These are phyloP conservation scores for Enhydra lutris DNA, from an alignment of 2,113 vertebrate species.

Conservation along the genomic window DNA sequence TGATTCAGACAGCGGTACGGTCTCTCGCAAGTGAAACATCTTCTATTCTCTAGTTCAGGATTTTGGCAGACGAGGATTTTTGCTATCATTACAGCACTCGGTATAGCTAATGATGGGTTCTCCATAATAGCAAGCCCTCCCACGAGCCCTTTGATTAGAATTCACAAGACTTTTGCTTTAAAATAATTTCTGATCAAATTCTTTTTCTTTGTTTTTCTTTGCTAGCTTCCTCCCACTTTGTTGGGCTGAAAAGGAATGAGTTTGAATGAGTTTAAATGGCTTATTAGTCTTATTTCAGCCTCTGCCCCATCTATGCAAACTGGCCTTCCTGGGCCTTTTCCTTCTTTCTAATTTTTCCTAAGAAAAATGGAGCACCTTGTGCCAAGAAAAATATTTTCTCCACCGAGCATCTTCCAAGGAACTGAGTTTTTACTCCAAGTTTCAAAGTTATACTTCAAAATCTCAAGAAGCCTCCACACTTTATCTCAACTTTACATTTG, in stretches of 20 bases:
- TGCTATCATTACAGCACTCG: too few relatives aligned
- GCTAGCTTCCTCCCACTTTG: not conserved
- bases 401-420: constrained; percentile 40
- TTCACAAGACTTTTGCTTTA: not conserved
- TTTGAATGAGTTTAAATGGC: not conserved
- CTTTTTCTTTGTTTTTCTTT: not conserved
- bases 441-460: constrained; percentile 43
- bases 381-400: constrained; percentile 60
- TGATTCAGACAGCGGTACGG: not conserved
- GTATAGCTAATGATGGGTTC: not conserved
- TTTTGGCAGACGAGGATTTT: not conserved
- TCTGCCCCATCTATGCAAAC: not conserved
- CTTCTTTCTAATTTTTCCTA: constrained; percentile 16
- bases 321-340: not conserved
- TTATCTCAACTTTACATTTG: constrained; percentile 46
- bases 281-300: not conserved
- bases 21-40: not conserved
- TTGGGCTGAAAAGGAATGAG: not conserved
- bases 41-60: not conserved
- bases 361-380: constrained; percentile 35
- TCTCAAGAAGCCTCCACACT: not conserved
- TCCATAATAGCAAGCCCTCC: not conserved
- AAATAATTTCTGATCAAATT: constrained; percentile 8
- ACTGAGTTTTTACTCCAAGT: constrained; percentile 47
- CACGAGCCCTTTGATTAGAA: not conserved